These are phyloP conservation scores for Ichneumoninae sp. DNA, from an alignment of 2,888 invertebrate species.

Conservation along the genomic window DNA sequence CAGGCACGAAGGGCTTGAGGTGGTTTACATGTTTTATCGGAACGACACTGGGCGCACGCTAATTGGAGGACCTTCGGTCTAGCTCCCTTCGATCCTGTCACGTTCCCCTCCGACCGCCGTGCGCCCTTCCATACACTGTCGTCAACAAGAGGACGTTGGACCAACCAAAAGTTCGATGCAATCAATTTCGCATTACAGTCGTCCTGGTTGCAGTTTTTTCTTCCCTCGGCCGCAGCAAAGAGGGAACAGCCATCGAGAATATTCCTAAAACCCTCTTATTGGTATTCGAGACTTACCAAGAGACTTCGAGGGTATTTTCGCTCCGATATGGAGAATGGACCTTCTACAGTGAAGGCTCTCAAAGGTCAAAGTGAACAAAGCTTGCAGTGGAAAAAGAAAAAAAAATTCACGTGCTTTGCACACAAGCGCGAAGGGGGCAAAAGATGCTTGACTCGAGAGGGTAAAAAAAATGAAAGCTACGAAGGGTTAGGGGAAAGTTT, in stretches of 20 bases:
- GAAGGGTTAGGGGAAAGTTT: constrained; percentile 1
- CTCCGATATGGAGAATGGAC: constrained; percentile 20
- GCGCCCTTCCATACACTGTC: constrained; percentile 13
- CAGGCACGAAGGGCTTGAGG: constrained; percentile 24
- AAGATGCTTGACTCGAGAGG: constrained; percentile 29
- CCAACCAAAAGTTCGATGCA: constrained; percentile 41
- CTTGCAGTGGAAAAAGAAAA: not conserved
- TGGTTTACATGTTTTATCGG: constrained; percentile 61
- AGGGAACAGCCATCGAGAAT: constrained; percentile 1
- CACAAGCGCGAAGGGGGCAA: constrained; percentile 16
- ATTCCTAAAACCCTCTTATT: constrained; percentile 49
- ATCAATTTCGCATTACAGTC: constrained; percentile 58
- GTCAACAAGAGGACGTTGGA: not conserved
- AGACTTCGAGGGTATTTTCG: constrained; percentile 22
- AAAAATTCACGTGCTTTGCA: constrained; percentile 37
- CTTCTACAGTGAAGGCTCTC: constrained; percentile 4
- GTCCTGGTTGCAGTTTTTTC: not conserved
- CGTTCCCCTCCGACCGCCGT: not conserved
- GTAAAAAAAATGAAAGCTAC: constrained; percentile 21
- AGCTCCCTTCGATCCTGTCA: constrained; percentile 14
- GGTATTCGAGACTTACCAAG: constrained; percentile 24
- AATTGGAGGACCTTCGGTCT: constrained; percentile 54
- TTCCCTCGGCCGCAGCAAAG: not conserved
- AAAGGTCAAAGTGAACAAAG: not conserved
- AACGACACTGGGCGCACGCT: constrained; percentile 44